Conservation (phyloP, 2,797 vertebrate species). For the Harpagifer antarcticus region DNA sequence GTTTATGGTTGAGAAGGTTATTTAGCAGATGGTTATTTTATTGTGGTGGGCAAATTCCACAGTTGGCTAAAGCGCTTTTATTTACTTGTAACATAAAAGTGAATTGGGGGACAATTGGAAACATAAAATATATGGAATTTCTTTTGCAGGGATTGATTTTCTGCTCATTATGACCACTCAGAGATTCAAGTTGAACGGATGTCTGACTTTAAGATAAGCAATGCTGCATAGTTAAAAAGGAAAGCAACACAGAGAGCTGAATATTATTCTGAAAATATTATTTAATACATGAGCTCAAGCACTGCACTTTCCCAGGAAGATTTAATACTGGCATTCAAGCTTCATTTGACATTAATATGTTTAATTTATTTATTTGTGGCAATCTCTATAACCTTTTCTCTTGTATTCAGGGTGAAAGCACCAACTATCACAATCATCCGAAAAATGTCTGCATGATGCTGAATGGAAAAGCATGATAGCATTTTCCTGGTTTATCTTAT, state of each 20-base stretch:
- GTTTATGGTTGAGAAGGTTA: conserved; percentile 63
- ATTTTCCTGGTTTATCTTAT: conserved; percentile 67
- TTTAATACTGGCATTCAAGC: conserved; percentile 42
- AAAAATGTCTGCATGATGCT: conserved; percentile 40
- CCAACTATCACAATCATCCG: conserved; percentile 51
- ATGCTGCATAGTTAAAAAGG: conserved; percentile 10
- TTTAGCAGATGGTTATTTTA: conserved; percentile 65
- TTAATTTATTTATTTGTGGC: conserved; percentile 44
- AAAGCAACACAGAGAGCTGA: conserved; percentile 37
- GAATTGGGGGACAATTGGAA: neutral
- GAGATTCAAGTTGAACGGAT: conserved; percentile 27
- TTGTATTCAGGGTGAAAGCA: conserved; percentile 36
- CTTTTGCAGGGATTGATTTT: conserved; percentile 37
- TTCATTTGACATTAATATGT: conserved; percentile 51
- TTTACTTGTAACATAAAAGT: conserved; percentile 57
- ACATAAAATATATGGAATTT: conserved; percentile 4
- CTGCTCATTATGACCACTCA: conserved; percentile 35
- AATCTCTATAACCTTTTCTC: conserved; percentile 39
- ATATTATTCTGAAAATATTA: conserved; percentile 26
- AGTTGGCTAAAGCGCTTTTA: conserved; percentile 24
- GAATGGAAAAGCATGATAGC: conserved; percentile 52
- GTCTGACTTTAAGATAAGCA: conserved; percentile 31
- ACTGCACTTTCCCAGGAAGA: conserved; percentile 38
- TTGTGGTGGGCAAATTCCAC: conserved; percentile 18
- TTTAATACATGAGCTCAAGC: conserved; percentile 57